Conservation (phyloP, 2,888 invertebrate genomes). For the Reticulitermes lucifugus region DNA sequence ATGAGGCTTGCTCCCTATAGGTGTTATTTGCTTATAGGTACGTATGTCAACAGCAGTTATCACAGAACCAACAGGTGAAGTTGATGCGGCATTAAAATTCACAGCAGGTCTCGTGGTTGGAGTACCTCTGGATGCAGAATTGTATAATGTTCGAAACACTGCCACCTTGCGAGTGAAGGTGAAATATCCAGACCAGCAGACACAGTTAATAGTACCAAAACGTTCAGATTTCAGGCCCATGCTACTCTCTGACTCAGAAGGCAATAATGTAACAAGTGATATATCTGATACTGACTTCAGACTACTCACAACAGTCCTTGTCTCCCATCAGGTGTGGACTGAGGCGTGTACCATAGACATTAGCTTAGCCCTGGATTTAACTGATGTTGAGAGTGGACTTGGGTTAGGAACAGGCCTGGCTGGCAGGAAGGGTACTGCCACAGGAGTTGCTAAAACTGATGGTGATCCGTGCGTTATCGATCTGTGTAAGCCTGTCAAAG, state of each 20-base stretch:
- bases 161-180: conserved; percentile 84
- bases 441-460: conserved; percentile 57
- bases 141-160: conserved; percentile 81
- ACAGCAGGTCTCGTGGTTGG: conserved; percentile 92
- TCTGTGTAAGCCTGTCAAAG: conserved; percentile 86
- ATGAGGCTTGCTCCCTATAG: too few relatives aligned
- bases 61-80: conserved; percentile 85
- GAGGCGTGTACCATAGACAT: conserved; percentile 92
- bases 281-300: conserved; percentile 69
- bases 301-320: conserved; percentile 85
- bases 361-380: conserved; percentile 83
- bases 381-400: conserved; percentile 65
- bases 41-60: conserved; percentile 85
- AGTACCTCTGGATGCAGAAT: conserved; percentile 87
- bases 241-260: conserved; percentile 64
- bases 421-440: conserved; percentile 9
- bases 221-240: conserved; percentile 80
- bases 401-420: conserved; percentile 8
- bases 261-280: conserved; percentile 53
- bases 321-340: conserved; percentile 94
- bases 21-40: conserved; percentile 65
- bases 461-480: conserved; percentile 73
- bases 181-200: conserved; percentile 91
- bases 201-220: conserved; percentile 85
- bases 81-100: conserved; percentile 87